Base-by-base conservation (phyloP, 1,140 invertebrate genomes). In the Euwallacea similis region DNA sequence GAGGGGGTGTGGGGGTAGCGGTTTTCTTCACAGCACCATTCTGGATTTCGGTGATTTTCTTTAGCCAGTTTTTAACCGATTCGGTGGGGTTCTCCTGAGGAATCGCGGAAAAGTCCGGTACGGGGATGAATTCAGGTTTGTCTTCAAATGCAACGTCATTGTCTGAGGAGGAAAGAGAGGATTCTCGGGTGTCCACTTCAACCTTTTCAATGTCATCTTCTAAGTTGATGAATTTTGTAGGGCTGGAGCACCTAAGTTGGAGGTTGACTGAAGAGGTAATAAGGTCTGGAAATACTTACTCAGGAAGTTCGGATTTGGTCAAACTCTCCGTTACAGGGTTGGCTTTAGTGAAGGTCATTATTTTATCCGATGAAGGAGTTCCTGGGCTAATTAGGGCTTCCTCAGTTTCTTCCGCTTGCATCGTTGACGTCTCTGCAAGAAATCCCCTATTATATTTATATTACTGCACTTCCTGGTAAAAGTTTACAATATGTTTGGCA, bases 11-110 rank as follows among this genome's bases (percentile, higher is more conserved):
- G 7, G 55, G n/a, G 11, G 44, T 13, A 21, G 55, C 16, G 66
- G 44, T 68, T 66, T 55, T 74, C 67, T 72, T 73, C 41, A 13
- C 66, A 0, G 75, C 68, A 13, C 75, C 76, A 65, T 75, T 80
- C 54, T 82, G 84, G 73, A 79, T 81, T 73, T 86, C 88, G 0
- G 89, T 88, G 15, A 92, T 87, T 73, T 89, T 86, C 63, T 90
- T 87, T 54, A 91, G 80, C 90, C 90, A 91, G 69, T 87, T 87
- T 70, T 90, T 89, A 10, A 91, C 89, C 10, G 87, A 86, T 78
- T 89, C 88, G 73, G 87, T 85, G 0, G 83, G 82, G 53, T 74
- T 75, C 69, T 78, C 75, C 44, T 75, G 75, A 10, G 71, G 73
- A 42, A 79, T 73, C 6, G 66, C 16, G 41, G 69, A 72, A 11